Evolutionary conservation across 2,113 vertebrate genomes (phyloP).

Genomic region (Chelonoidis abingdonii): DNA sequence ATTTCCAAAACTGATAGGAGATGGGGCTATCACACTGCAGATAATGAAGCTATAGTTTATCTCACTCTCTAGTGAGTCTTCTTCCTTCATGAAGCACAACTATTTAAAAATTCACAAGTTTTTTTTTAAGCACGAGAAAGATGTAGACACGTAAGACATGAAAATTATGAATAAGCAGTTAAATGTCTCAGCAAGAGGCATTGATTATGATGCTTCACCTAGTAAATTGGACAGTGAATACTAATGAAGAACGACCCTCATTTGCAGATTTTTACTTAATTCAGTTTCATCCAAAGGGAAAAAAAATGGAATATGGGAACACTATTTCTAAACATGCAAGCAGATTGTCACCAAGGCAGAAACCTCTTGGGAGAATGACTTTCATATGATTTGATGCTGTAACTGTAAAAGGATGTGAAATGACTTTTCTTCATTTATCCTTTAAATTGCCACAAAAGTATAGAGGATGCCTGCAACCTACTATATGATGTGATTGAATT

Average conservation of each 20-base stretch:
- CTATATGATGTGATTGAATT: conserved; percentile 16
- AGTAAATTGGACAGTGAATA: conserved; percentile 25
- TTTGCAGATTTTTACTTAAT: conserved; percentile 8
- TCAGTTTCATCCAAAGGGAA: background rate
- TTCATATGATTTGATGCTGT: background rate
- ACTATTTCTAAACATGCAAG: conserved; percentile 3
- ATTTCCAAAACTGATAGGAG: background rate
- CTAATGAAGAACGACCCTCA: background rate
- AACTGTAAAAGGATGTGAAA: background rate
- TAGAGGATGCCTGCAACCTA: background rate
- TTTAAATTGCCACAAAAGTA: background rate
- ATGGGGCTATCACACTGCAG: background rate
- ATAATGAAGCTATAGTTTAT: background rate
- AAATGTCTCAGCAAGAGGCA: conserved; percentile 12
- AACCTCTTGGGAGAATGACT: background rate
- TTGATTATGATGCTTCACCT: background rate
- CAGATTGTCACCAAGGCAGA: background rate
- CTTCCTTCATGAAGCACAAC: background rate
- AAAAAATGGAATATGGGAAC: background rate
- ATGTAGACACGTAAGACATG: background rate
- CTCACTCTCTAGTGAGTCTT: background rate
- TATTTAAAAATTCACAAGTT: background rate
- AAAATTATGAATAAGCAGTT: conserved; percentile 28
- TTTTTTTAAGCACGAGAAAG: background rate
- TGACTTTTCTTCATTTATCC: background rate